These are phyloP conservation scores for Megaustenia siamemsis DNA, from an alignment of 2,888 invertebrate genomes.

Conservation along the genomic window DNA sequence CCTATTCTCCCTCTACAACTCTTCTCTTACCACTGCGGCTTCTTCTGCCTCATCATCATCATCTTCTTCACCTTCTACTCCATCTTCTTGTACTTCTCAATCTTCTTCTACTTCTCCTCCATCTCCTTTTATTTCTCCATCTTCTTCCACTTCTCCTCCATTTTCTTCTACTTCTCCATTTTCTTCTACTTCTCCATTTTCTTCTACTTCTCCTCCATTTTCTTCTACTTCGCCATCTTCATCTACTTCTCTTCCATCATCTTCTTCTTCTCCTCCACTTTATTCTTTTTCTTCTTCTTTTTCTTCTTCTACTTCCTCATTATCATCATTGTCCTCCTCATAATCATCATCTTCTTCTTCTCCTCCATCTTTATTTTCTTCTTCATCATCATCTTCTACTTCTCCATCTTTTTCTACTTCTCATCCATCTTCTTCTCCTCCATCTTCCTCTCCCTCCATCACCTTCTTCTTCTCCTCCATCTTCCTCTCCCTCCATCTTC, in stretches of 20 bases:
- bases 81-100: neutral
- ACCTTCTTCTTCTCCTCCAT: neutral
- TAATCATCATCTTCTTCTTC: neutral
- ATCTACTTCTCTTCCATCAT: neutral
- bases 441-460: neutral
- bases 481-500: neutral
- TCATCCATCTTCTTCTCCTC: neutral
- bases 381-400: neutral
- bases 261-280: neutral
- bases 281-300: too few relatives aligned
- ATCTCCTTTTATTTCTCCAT: too few relatives aligned
- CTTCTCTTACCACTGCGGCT: too few relatives aligned
- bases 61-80: neutral
- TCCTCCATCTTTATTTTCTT: neutral
- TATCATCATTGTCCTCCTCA: too few relatives aligned
- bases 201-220: too few relatives aligned
- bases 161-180: too few relatives aligned
- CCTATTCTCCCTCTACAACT: neutral
- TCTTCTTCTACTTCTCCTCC: too few relatives aligned
- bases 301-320: too few relatives aligned
- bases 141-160: too few relatives aligned
- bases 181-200: too few relatives aligned
- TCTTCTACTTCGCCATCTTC: too few relatives aligned
- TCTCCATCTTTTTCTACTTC: neutral
- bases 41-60: too few relatives aligned